Percentiles rank a stretch among this genome's conserved stretches.
Conservation (phyloP, 2,888 invertebrate species). For the Teinopalpus imperialis region DNA sequence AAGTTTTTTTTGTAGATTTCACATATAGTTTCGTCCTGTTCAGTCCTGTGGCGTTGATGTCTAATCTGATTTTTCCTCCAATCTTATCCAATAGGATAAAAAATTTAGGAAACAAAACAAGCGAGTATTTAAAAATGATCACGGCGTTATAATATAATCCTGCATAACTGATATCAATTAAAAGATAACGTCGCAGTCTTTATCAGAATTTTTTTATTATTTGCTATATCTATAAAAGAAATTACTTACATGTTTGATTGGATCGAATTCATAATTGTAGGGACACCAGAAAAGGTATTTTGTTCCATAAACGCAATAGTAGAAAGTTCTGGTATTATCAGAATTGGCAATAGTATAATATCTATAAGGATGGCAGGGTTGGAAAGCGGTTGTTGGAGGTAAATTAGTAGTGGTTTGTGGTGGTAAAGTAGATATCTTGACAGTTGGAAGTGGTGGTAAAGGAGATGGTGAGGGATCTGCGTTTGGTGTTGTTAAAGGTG, state of each 20-base stretch:
- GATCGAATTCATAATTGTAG: constrained; percentile 23
- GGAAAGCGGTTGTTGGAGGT: neutral
- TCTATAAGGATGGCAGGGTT: constrained; percentile 10
- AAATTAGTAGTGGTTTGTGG: constrained; percentile 3
- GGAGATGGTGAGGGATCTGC: constrained; percentile 5
- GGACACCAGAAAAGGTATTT: constrained; percentile 20
- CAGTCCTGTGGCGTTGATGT: too few relatives aligned
- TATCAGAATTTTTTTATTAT: too few relatives aligned
- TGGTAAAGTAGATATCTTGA: neutral
- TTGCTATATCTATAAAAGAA: too few relatives aligned
- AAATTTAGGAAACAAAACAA: too few relatives aligned
- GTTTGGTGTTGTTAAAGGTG: constrained; percentile 8
- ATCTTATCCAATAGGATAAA: too few relatives aligned
- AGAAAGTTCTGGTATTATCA: constrained; percentile 12
- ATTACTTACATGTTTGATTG: constrained; percentile 19
- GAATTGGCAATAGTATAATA: constrained; percentile 16
- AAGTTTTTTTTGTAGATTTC: too few relatives aligned
- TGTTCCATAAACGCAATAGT: constrained; percentile 20
- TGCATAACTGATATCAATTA: too few relatives aligned
- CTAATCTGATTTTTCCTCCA: too few relatives aligned
- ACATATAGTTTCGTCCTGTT: too few relatives aligned
- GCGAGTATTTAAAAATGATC: too few relatives aligned
- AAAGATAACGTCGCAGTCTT: too few relatives aligned
- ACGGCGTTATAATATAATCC: too few relatives aligned
- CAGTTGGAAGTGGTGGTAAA: constrained; percentile 7